These are phyloP conservation scores for Drosophila asahinai DNA, from an alignment of 1,140 invertebrate genomes.

Conservation along the genomic window DNA sequence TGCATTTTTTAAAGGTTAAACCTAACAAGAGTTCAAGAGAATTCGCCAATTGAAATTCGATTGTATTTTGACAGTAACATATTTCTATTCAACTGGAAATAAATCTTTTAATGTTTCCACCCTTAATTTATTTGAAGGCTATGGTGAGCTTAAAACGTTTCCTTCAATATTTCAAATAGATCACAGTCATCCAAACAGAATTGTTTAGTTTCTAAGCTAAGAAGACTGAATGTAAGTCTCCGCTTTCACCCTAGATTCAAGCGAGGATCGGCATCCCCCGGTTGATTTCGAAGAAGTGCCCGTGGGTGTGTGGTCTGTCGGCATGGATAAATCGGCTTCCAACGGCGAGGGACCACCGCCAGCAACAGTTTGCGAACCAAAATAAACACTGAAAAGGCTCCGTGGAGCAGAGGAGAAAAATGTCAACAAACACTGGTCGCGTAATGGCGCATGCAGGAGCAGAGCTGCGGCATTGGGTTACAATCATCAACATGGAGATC, in stretches of 20 bases:
- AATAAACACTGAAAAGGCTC: constrained; percentile 46
- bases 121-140: not conserved
- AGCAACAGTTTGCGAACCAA: constrained; percentile 61
- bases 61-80: too few species aligned
- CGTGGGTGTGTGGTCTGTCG: constrained; percentile 70
- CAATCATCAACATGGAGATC: constrained; percentile 47
- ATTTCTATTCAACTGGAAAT: too few species aligned
- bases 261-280: not conserved
- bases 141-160: too few species aligned
- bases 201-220: not conserved
- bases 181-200: not conserved
- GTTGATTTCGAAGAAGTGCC: constrained; percentile 38
- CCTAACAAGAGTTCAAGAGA: too few species aligned
- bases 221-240: not conserved
- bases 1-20: too few species aligned
- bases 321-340: constrained; percentile 60
- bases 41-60: too few species aligned
- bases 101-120: not conserved
- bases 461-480: constrained; percentile 53
- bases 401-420: constrained; percentile 12
- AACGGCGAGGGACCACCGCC: constrained; percentile 48
- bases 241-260: constrained; percentile 8
- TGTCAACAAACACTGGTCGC: constrained; percentile 70
- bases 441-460: constrained; percentile 47
- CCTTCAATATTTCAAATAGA: not conserved